Evolutionary conservation across 2,113 vertebrate genomes (phyloP).

Genomic region (Arizona elegans): DNA sequence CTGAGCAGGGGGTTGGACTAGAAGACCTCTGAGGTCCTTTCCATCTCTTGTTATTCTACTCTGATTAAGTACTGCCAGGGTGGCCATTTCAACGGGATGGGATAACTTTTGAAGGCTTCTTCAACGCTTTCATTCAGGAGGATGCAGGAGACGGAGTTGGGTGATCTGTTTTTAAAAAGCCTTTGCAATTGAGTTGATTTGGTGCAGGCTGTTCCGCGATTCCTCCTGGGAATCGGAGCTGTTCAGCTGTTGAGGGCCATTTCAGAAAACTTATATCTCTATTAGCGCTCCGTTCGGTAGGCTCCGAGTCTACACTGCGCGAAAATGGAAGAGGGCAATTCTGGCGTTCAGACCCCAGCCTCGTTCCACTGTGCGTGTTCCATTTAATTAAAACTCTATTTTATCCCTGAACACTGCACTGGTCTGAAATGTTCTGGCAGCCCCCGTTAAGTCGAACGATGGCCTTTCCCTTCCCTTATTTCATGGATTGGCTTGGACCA

Average conservation of each 20-base stretch:
- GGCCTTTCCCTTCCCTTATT: conserved; percentile 59
- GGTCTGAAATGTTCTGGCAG: conserved; percentile 37
- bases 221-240: neutral
- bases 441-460: conserved; percentile 49
- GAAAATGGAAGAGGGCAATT: conserved; percentile 22
- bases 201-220: neutral
- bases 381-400: conserved; percentile 49
- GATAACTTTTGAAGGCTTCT: neutral
- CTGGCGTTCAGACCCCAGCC: conserved; percentile 7
- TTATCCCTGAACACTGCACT: conserved; percentile 12
- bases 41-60: neutral
- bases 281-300: conserved; percentile 2
- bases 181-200: conserved; percentile 7
- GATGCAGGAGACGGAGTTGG: neutral
- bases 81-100: neutral
- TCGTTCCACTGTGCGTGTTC: conserved; percentile 33
- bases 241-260: neutral
- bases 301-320: neutral
- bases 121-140: neutral
- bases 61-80: neutral
- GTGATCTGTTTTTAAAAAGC: neutral
- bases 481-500: conserved; percentile 56
- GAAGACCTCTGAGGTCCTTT: neutral
- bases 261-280: conserved; percentile 1
- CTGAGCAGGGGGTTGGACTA: neutral